These are phyloP conservation scores for Boleophthalmus pectinirostris DNA, from an alignment of 2,113 vertebrate species.

Conservation along the genomic window DNA sequence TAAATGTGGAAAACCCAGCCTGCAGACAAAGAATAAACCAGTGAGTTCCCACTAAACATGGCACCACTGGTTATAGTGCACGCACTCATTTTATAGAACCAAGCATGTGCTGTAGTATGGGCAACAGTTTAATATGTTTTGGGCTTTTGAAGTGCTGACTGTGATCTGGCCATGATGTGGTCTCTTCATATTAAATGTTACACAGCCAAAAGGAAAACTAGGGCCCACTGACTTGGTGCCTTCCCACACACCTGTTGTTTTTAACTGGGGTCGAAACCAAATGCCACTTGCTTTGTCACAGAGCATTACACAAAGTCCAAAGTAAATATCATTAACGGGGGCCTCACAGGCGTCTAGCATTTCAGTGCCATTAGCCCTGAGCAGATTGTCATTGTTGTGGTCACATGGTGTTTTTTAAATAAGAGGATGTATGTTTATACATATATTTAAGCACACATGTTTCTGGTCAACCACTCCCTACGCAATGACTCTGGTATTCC, in stretches of 20 bases:
- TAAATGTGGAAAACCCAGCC: not conserved
- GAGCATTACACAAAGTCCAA: constrained; percentile 23
- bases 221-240: constrained; percentile 30
- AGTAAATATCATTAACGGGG: constrained; percentile 27
- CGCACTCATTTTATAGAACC: constrained; percentile 46
- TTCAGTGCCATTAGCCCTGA: not conserved
- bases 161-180: constrained; percentile 41
- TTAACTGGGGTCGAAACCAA: constrained; percentile 36
- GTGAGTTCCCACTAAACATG: constrained; percentile 16
- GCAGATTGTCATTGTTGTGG: constrained; percentile 6
- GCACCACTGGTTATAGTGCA: constrained; percentile 27
- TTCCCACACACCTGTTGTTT: constrained; percentile 54
- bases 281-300: constrained; percentile 31
- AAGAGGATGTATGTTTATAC: constrained; percentile 25
- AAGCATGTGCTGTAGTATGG: not conserved
- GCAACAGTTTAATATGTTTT: constrained; percentile 5
- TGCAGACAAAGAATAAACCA: constrained; percentile 42
- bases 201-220: constrained; percentile 38
- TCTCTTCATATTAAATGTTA: constrained; percentile 44
- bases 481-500: constrained; percentile 59
- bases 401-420: constrained; percentile 8
- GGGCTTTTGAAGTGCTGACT: constrained; percentile 35
- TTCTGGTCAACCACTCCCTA: constrained; percentile 57
- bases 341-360: not conserved
- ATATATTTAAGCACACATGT: constrained; percentile 50